phyloP scores from a whole-genome alignment of 2,797 vertebrate species.

The Xiphophorus birchmanni region DNA sequence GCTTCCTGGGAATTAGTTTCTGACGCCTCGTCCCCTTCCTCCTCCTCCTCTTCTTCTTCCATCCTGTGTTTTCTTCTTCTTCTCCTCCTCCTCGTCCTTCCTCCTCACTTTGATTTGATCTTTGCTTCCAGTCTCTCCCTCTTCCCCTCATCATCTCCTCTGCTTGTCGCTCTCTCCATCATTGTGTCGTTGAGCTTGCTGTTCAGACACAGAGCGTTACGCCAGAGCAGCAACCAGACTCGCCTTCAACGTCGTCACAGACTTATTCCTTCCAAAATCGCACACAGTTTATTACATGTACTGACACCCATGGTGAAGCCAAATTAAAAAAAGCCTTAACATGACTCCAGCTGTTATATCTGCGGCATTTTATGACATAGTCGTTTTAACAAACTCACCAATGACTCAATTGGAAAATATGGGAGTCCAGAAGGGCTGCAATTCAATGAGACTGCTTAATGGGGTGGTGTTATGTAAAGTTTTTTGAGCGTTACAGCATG shows the following conservation, averaged over 20 bases:
- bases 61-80: conserved; percentile 49
- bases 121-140: conserved; percentile 43
- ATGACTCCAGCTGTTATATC: not conserved
- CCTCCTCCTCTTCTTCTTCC: conserved; percentile 44
- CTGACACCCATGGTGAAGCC: not conserved
- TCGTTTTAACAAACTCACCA: not conserved
- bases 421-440: not conserved
- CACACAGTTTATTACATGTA: too few relatives aligned
- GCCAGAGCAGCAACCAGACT: conserved; percentile 38
- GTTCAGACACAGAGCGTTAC: conserved; percentile 63
- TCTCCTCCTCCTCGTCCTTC: conserved; percentile 52
- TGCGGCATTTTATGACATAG: not conserved
- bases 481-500: too few relatives aligned
- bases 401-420: not conserved
- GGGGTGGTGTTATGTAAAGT: too few relatives aligned
- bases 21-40: conserved; percentile 4
- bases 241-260: not conserved
- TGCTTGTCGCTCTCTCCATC: conserved; percentile 72
- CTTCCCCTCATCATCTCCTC: conserved; percentile 61
- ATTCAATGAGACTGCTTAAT: not conserved
- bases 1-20: conserved; percentile 38
- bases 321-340: not conserved
- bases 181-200: conserved; percentile 59
- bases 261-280: not conserved
- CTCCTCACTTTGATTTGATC: conserved; percentile 48